Evolutionary conservation across 2,888 invertebrate genomes (phyloP).

Genomic region (Orchestes rusci): DNA sequence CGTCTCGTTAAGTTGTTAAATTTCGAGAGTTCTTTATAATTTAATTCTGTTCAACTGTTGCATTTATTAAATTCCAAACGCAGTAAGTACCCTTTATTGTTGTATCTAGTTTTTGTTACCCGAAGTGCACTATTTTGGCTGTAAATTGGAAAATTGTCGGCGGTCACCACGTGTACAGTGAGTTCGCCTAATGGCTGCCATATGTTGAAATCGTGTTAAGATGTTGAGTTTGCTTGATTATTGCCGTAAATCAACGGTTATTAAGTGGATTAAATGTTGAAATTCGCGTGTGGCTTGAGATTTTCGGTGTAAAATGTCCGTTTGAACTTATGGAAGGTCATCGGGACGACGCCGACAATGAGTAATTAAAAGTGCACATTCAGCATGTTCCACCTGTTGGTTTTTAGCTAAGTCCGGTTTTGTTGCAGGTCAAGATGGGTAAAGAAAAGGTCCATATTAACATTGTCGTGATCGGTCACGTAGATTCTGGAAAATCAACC

Average conservation of each 20-base stretch:
- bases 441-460: constrained; percentile 99
- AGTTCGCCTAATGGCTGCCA: constrained; percentile 39
- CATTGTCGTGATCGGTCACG: constrained; percentile 99
- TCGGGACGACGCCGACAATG: constrained; percentile 18
- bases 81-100: constrained; percentile 32
- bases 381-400: constrained; percentile 21
- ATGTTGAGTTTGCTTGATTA: constrained; percentile 9
- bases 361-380: constrained; percentile 16
- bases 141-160: constrained; percentile 11
- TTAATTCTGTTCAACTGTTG: constrained; percentile 36
- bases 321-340: no score
- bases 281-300: no score
- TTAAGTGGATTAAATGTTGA: no score
- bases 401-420: constrained; percentile 9
- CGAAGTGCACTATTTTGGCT: constrained; percentile 5
- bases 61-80: constrained; percentile 37
- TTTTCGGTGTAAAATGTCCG: no score
- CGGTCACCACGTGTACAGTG: constrained; percentile 40
- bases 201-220: constrained; percentile 35
- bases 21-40: constrained; percentile 35
- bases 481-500: constrained; percentile 99
- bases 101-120: constrained; percentile 2
- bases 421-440: constrained; percentile 64
- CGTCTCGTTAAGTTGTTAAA: constrained; percentile 36
- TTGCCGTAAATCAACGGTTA: no score